Conservation (phyloP, 35 echinoderm and acorn worm genomes). For the Acanthaster planci region DNA sequence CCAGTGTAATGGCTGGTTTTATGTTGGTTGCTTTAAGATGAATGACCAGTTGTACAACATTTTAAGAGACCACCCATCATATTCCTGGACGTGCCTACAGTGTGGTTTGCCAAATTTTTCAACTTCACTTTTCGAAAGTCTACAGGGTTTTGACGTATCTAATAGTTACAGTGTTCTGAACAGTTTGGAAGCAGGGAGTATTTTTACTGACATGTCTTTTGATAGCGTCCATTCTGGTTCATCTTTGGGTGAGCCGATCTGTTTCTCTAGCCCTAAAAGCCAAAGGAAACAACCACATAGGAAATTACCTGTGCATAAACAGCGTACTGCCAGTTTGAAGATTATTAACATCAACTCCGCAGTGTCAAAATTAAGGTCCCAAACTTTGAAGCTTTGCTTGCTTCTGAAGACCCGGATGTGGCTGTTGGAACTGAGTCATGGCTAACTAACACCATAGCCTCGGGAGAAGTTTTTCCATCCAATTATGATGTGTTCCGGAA, state of each 20-base stretch:
- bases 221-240: too few species aligned
- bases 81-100: background rate
- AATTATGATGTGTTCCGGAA: background rate
- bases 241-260: too few species aligned
- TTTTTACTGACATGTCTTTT: constrained; percentile 3
- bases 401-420: background rate
- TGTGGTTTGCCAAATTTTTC: too few species aligned
- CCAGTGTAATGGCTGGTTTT: too few species aligned
- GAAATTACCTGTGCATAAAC: too few species aligned
- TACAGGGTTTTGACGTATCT: too few species aligned
- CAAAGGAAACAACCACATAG: too few species aligned
- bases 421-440: background rate
- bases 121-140: too few species aligned
- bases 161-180: too few species aligned
- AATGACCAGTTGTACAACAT: too few species aligned
- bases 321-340: background rate
- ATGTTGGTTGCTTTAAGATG: too few species aligned
- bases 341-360: background rate
- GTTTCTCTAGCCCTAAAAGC: background rate
- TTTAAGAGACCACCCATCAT: background rate
- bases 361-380: background rate
- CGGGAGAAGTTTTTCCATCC: background rate
- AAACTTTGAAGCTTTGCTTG: background rate
- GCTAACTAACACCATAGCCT: background rate
- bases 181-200: too few species aligned